Evolutionary conservation across 1,140 invertebrate species (phyloP).

Genomic region (Agrypnia vestita): DNA sequence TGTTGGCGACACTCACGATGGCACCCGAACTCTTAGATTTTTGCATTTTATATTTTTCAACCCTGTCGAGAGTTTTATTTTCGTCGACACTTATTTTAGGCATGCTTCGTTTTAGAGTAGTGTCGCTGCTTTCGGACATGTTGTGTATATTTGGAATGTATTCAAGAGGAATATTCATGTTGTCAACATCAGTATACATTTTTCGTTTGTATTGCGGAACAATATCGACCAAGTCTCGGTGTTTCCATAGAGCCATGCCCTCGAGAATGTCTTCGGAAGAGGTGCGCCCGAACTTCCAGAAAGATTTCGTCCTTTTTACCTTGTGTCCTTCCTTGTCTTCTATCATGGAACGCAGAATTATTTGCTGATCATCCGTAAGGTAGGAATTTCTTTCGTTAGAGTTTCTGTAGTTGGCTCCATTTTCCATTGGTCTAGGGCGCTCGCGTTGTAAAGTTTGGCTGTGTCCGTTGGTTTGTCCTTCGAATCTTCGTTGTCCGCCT

Average conservation of each 20-base stretch:
- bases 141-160: slow-evolving; percentile 64
- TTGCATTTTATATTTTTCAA: slow-evolving; percentile 66
- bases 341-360: slow-evolving; percentile 71
- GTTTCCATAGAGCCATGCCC: slow-evolving; percentile 89
- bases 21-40: slow-evolving; percentile 71
- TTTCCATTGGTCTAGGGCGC: slow-evolving; percentile 49
- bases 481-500: slow-evolving; percentile 54
- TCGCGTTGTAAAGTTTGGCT: slow-evolving; percentile 59
- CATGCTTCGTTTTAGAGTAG: slow-evolving; percentile 33
- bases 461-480: slow-evolving; percentile 52
- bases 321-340: slow-evolving; percentile 71
- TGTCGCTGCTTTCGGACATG: slow-evolving; percentile 61
- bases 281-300: slow-evolving; percentile 86
- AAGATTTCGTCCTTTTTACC: slow-evolving; percentile 87
- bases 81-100: slow-evolving; percentile 64
- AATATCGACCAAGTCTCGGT: slow-evolving; percentile 85
- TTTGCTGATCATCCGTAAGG: slow-evolving; percentile 72
- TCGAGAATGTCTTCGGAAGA: slow-evolving; percentile 82
- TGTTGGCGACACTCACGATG: slow-evolving; percentile 67
- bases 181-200: slow-evolving; percentile 70
- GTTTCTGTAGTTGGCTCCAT: slow-evolving; percentile 48
- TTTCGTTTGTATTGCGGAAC: slow-evolving; percentile 72
- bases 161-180: slow-evolving; percentile 67
- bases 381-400: slow-evolving; percentile 64
- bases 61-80: slow-evolving; percentile 72